A percentile compares a stretch with the other conserved stretches of the same genome.
Evolutionary conservation across 1,140 invertebrate species (phyloP).

Genomic region (Formica selysi): DNA sequence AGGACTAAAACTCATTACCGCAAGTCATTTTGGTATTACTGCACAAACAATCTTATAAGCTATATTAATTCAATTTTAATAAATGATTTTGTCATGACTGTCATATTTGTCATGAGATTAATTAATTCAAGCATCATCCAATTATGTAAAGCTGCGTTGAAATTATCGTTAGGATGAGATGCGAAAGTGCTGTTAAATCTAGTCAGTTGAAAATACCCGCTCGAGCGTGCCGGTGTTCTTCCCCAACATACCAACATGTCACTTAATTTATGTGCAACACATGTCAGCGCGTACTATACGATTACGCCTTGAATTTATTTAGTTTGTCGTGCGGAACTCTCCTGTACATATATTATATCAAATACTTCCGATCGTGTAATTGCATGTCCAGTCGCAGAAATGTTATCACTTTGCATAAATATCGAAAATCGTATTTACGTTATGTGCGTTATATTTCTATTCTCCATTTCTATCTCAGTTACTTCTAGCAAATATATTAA

Average conservation of each 20-base stretch:
- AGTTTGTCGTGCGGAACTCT: conserved; percentile 12
- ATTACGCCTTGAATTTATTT: conserved; percentile 30
- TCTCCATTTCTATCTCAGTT: conserved; percentile 30
- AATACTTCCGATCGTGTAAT: conserved; percentile 41
- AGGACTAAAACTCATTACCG: background rate
- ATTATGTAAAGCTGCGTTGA: conserved; percentile 19
- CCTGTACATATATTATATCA: conserved; percentile 36
- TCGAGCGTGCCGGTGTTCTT: conserved; percentile 41
- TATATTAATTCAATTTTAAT: background rate
- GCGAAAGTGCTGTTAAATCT: conserved; percentile 9
- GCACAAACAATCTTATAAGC: background rate
- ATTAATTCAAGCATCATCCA: conserved; percentile 34
- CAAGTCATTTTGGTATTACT: background rate
- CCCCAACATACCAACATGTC: conserved; percentile 31
- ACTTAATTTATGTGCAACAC: conserved; percentile 46
- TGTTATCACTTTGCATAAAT: conserved; percentile 37
- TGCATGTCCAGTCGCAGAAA: conserved; percentile 50
- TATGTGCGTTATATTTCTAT: conserved; percentile 26
- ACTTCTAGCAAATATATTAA: conserved; percentile 11
- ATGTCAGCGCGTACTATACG: conserved; percentile 36
- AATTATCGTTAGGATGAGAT: conserved; percentile 16
- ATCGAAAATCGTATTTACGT: conserved; percentile 1
- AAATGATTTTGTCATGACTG: background rate
- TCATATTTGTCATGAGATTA: conserved; percentile 5
- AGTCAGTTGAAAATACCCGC: conserved; percentile 28